These are phyloP conservation scores for Passer domesticus DNA, from an alignment of 2,113 vertebrate species.

Conservation along the genomic window DNA sequence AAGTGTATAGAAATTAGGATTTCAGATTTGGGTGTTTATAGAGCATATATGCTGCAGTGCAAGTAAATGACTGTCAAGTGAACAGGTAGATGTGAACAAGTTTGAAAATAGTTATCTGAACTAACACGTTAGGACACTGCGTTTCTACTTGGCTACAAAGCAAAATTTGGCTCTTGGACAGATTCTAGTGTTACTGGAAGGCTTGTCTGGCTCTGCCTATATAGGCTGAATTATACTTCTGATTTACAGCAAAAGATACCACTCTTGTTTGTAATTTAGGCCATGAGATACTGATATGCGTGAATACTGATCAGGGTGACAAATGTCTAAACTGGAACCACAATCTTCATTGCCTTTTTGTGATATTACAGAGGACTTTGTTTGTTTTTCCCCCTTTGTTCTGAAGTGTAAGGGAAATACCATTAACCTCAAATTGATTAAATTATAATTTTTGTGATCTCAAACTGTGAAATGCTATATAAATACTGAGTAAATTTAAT, in stretches of 20 bases:
- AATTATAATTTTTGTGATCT: neutral
- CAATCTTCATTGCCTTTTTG: neutral
- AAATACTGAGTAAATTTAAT: neutral
- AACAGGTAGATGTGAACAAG: neutral
- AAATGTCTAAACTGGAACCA: neutral
- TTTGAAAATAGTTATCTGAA: neutral
- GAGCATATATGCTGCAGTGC: neutral
- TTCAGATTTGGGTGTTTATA: neutral
- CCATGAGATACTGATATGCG: neutral
- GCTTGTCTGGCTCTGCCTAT: neutral
- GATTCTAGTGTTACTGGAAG: neutral
- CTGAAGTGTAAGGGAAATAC: neutral
- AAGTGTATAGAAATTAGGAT: neutral
- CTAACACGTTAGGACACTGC: neutral
- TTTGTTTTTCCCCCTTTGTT: neutral
- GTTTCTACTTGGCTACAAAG: neutral
- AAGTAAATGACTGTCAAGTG: neutral
- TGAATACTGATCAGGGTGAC: neutral
- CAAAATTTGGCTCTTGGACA: neutral
- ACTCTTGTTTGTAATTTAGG: neutral
- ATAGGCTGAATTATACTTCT: neutral
- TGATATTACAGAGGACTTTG: neutral
- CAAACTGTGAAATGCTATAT: neutral
- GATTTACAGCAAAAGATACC: neutral
- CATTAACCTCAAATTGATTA: neutral